Base-by-base conservation (phyloP, 1,140 invertebrate species). In the Drosophila lowei region DNA sequence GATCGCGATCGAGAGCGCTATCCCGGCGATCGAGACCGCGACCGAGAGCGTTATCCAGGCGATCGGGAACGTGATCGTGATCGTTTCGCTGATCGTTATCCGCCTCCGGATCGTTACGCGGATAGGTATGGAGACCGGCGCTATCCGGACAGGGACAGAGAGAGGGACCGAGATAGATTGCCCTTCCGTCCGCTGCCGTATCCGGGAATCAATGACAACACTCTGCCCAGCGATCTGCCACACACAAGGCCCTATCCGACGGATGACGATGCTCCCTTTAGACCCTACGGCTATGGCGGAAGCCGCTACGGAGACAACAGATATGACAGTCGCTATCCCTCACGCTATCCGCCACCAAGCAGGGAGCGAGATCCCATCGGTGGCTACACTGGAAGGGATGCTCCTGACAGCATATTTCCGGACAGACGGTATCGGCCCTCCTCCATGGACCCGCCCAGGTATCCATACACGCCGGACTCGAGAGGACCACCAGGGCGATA, bases 141-240 rank as follows among this genome's bases (percentile, higher is more conserved):
- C 0, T 66, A 76, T 46, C 67, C 58, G 50, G 55, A 79, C 41
- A 60, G 55, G 54, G 71, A 74, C 57, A 48, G 62, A 0, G 62
- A 67, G 71, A 80, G 61, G 1, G 68, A 75, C 11, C 90, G 92
- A 15, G 90, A 91, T 44, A 72, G 79, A n/a, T 42, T 90, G 25
- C 88, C 90, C 11, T 91, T 90, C 47, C 80, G 90, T 0, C 89
- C 77, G 23, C 91, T 93, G 34, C 91, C 93, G 2, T 89, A 89
- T 72, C 88, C 90, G 3, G 76, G 70, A 5, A 85, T 90, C 46
- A 86, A 80, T 15, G 90, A 90, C 34, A 91, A 91, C 38, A 74
- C 64, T 6, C 52, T 90, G 53, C 73, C 89, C 52, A 78, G 57
- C 25, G 90, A 91, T 63, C 47, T 90, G 55, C 90, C 90, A 0